phyloP scores from a whole-genome alignment of 2,797 vertebrate species.

The Sylvilagus floridanus region DNA sequence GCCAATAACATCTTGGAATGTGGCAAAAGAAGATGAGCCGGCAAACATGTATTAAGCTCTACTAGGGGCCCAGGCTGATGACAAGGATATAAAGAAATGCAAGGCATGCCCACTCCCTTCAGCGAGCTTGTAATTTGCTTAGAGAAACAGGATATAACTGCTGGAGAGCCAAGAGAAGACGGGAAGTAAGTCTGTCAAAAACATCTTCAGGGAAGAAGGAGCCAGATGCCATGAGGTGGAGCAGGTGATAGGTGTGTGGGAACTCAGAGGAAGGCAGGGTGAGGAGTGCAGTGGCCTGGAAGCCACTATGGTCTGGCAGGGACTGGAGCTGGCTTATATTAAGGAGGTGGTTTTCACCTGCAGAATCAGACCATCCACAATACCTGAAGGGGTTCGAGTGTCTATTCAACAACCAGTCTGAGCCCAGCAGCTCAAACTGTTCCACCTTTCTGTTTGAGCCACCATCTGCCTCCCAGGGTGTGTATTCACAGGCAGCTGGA shows the following conservation, averaged over 20 bases:
- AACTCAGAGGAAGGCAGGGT: neutral
- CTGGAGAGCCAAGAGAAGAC: neutral
- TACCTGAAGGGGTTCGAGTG: neutral
- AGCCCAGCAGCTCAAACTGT: neutral
- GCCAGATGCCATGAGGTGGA: neutral
- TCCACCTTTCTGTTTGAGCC: neutral
- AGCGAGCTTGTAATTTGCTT: slow-evolving; percentile 56
- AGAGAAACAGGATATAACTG: neutral
- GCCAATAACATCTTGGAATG: slow-evolving; percentile 52
- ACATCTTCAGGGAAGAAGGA: neutral
- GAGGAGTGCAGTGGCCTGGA: neutral
- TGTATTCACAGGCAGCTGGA: no score
- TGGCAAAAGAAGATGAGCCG: slow-evolving; percentile 5
- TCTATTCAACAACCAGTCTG: neutral
- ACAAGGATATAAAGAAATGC: neutral
- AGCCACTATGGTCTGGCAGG: neutral
- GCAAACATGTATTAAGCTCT: slow-evolving; percentile 61
- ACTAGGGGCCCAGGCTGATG: neutral
- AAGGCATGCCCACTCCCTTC: slow-evolving; percentile 29
- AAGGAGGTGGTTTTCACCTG: neutral
- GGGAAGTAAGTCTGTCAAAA: neutral
- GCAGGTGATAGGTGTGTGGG: neutral
- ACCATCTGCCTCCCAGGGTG: no score
- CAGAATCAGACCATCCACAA: neutral
- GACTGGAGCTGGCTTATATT: neutral